These are phyloP conservation scores for Sussaba pulchella DNA, from an alignment of 2,888 invertebrate species.

Conservation along the genomic window DNA sequence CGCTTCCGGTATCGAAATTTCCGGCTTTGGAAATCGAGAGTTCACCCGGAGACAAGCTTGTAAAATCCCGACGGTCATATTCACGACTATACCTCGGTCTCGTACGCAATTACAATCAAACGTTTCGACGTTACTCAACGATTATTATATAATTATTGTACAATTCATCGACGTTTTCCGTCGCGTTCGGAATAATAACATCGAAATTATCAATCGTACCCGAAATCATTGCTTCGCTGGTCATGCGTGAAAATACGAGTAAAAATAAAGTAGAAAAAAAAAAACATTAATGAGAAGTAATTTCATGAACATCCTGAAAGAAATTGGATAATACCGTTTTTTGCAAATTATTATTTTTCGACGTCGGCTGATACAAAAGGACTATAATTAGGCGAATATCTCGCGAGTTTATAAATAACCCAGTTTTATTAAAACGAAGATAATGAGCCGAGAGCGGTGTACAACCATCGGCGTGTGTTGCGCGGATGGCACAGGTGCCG, in stretches of 20 bases:
- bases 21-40: slow-evolving; percentile 78
- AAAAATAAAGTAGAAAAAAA: slow-evolving; percentile 26
- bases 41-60: slow-evolving; percentile 11
- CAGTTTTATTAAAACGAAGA: slow-evolving; percentile 14
- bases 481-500: slow-evolving; percentile 49
- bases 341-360: background rate
- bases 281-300: background rate
- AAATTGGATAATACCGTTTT: slow-evolving; percentile 9
- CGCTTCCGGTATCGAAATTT: slow-evolving; percentile 82
- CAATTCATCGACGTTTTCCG: slow-evolving; percentile 29
- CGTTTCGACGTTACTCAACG: too few relatives aligned
- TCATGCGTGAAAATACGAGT: too few relatives aligned
- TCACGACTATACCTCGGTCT: background rate
- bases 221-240: slow-evolving; percentile 22
- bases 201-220: background rate
- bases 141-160: slow-evolving; percentile 26
- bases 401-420: slow-evolving; percentile 26
- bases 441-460: background rate
- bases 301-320: slow-evolving; percentile 25
- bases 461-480: slow-evolving; percentile 3
- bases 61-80: background rate
- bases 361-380: background rate
- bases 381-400: slow-evolving; percentile 9
- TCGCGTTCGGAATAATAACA: slow-evolving; percentile 6
- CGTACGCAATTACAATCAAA: too few relatives aligned